These are phyloP conservation scores for Zeuzera pyrina DNA, from an alignment of 2,888 invertebrate genomes.

Conservation along the genomic window DNA sequence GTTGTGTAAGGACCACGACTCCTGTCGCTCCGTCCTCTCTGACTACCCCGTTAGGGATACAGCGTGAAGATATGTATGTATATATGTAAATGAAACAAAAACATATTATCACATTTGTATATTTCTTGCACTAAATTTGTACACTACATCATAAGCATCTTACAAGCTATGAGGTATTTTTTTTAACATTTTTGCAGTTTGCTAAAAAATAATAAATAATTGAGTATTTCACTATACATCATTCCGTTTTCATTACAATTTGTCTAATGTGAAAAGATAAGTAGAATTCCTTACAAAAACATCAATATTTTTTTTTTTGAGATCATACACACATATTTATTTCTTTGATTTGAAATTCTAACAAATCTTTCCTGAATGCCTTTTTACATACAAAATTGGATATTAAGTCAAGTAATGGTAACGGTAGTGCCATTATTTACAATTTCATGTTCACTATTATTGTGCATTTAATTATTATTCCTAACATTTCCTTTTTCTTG, in stretches of 20 bases:
- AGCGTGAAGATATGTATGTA: too few species aligned
- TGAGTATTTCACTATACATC: constrained; percentile 28
- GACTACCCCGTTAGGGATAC: too few species aligned
- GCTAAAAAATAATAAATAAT: constrained; percentile 33
- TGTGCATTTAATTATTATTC: too few species aligned
- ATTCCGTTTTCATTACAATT: constrained; percentile 19
- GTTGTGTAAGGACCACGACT: too few species aligned
- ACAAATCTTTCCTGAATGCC: neutral
- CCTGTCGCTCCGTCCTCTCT: too few species aligned
- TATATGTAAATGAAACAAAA: neutral
- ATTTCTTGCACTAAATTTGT: constrained; percentile 20
- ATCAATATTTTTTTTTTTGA: neutral
- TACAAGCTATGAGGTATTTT: constrained; percentile 21
- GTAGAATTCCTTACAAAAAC: too few species aligned
- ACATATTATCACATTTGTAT: constrained; percentile 2
- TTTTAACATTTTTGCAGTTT: constrained; percentile 33
- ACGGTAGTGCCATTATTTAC: too few species aligned
- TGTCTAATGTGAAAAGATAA: constrained; percentile 1
- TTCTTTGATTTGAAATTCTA: neutral
- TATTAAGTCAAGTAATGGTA: too few species aligned
- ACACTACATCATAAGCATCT: constrained; percentile 21
- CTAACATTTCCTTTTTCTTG: too few species aligned
- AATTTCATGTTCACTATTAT: too few species aligned
- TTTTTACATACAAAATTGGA: neutral
- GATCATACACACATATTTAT: neutral